Percentiles rank a stretch among this genome's conserved stretches.
Conservation (phyloP, 2,797 vertebrate genomes). For the Cyclura pinguis region DNA sequence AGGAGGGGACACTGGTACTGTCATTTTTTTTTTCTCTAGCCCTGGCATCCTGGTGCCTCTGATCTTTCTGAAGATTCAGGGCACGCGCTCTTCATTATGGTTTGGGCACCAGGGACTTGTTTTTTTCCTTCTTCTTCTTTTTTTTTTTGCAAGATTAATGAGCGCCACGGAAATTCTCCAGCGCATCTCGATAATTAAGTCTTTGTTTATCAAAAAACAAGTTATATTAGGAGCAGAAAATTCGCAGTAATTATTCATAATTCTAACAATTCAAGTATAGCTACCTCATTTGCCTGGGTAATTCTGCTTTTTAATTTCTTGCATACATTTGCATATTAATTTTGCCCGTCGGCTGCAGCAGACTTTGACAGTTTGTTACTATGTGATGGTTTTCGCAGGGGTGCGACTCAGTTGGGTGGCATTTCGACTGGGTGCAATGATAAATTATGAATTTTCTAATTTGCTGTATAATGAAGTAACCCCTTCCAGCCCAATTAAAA, state of each 20-base stretch:
- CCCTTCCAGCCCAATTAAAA: constrained; percentile 87
- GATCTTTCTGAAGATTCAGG: constrained; percentile 98
- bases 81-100: constrained; percentile 99
- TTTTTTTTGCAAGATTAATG: constrained; percentile 98
- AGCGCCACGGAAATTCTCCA: constrained; percentile 99
- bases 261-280: constrained; percentile 99
- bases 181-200: constrained; percentile 99
- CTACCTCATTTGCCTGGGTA: constrained; percentile 99
- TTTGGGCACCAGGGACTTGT: constrained; percentile 98
- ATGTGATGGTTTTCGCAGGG: constrained; percentile 94
- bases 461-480: constrained; percentile 98
- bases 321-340: constrained; percentile 99
- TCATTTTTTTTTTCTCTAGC: constrained; percentile 90
- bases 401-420: constrained; percentile 98
- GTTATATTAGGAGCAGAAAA: constrained; percentile 99
- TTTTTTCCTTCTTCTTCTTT: constrained; percentile 73
- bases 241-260: constrained; percentile 99
- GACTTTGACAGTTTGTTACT: constrained; percentile 95
- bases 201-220: constrained; percentile 99
- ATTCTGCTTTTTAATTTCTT: constrained; percentile 99
- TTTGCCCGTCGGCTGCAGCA: constrained; percentile 98
- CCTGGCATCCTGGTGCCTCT: constrained; percentile 94
- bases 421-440: constrained; percentile 98
- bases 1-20: constrained; percentile 94
- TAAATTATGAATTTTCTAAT: constrained; percentile 99